A percentile compares a stretch with the other conserved stretches of the same genome.
Conservation (phyloP, 2,797 vertebrate genomes). For the Heliangelus exortis region DNA sequence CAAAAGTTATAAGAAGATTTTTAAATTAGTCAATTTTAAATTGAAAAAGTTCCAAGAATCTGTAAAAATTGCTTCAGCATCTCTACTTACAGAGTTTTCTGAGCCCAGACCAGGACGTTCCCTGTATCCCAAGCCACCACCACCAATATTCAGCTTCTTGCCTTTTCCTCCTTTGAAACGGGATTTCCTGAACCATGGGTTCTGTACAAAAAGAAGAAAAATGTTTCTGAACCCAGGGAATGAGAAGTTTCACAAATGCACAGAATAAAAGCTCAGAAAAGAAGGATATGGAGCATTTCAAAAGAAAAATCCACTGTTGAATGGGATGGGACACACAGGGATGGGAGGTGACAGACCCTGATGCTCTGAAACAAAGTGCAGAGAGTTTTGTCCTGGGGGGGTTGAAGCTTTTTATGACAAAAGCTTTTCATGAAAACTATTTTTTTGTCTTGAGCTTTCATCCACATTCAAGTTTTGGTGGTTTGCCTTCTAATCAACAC, state of each 20-base stretch:
- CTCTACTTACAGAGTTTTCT: slow-evolving; percentile 88
- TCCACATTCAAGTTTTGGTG: not conserved
- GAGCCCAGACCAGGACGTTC: slow-evolving; percentile 95
- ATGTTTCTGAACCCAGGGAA: not conserved
- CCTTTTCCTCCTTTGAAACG: slow-evolving; percentile 96
- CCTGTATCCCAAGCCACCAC: slow-evolving; percentile 94
- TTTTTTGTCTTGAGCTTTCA: not conserved
- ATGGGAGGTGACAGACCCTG: not conserved
- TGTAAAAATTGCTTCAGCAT: not conserved
- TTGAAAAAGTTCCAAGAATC: not conserved
- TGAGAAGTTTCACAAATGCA: not conserved
- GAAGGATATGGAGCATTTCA: not conserved
- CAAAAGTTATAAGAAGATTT: not conserved
- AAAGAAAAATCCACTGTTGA: not conserved
- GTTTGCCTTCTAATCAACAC: not conserved
- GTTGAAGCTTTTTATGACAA: not conserved
- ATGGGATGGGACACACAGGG: not conserved
- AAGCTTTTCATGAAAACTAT: not conserved
- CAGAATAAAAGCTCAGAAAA: not conserved
- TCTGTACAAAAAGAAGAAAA: slow-evolving; percentile 76
- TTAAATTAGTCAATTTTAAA: not conserved
- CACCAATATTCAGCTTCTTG: slow-evolving; percentile 95
- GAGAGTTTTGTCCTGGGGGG: not conserved
- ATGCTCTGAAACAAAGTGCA: not conserved
- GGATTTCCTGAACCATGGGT: slow-evolving; percentile 97